These are phyloP conservation scores for Peromyscus californicus DNA, from an alignment of 2,113 vertebrate genomes.

Conservation along the genomic window DNA sequence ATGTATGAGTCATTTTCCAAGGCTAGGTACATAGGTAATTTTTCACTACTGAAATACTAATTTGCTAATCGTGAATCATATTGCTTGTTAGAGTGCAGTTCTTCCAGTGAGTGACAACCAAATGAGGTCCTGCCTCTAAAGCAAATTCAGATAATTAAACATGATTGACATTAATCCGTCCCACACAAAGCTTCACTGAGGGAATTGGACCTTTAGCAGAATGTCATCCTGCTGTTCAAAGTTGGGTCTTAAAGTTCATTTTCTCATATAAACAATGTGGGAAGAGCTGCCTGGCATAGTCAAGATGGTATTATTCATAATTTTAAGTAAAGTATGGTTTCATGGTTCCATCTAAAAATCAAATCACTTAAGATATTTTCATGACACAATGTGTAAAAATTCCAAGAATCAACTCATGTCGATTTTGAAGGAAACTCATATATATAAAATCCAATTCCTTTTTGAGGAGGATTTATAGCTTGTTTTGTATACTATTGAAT, in stretches of 20 bases:
- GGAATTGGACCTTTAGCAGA: neutral
- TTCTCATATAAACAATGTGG: conserved; percentile 22
- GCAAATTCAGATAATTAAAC: neutral
- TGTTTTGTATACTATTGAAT: neutral
- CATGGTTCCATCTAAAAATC: neutral
- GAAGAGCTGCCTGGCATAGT: neutral
- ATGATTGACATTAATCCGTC: neutral
- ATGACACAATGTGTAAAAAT: neutral
- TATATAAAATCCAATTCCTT: neutral
- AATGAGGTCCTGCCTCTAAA: conserved; percentile 18
- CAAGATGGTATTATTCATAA: conserved; percentile 40
- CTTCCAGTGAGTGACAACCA: neutral
- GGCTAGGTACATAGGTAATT: neutral
- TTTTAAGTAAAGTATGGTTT: conserved; percentile 32
- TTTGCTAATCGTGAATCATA: conserved; percentile 29
- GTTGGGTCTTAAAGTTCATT: conserved; percentile 51
- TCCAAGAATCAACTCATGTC: conserved; percentile 1
- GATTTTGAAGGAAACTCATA: neutral
- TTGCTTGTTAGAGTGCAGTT: neutral
- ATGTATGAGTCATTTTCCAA: neutral
- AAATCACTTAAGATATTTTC: neutral
- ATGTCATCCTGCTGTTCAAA: neutral
- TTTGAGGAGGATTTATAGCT: neutral
- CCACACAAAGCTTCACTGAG: neutral
- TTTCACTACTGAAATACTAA: neutral